Evolutionary conservation across 2,113 vertebrate species (phyloP).

Genomic region (Catagonus wagneri): DNA sequence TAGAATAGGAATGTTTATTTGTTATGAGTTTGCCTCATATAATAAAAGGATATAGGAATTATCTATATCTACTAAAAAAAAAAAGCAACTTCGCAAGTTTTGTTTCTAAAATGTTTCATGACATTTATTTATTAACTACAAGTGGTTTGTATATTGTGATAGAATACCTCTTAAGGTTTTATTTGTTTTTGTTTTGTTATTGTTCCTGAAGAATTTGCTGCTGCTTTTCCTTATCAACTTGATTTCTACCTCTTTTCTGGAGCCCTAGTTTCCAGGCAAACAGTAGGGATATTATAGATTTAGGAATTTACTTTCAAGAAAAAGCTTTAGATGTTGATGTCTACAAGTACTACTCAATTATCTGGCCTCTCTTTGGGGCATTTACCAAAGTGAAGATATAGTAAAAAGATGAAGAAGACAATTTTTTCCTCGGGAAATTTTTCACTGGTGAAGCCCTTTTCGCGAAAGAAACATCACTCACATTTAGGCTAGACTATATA

Average conservation of each 20-base stretch:
- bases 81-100: background rate
- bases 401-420: background rate
- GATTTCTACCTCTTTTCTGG: background rate
- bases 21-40: background rate
- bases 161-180: background rate
- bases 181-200: background rate
- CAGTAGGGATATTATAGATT: background rate
- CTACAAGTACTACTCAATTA: background rate
- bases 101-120: background rate
- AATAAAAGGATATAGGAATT: constrained; percentile 33
- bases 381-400: background rate
- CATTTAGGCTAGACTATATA: background rate
- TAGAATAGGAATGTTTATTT: background rate
- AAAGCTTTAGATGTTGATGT: background rate
- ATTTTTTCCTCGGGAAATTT: background rate
- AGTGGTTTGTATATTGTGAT: background rate
- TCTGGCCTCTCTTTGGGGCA: background rate
- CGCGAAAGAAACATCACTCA: background rate
- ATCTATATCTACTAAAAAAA: background rate
- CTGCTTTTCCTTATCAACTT: background rate
- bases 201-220: background rate
- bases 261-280: background rate
- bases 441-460: background rate
- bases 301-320: background rate
- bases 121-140: background rate